Percentiles rank a stretch among this genome's conserved stretches.
Conservation (phyloP, 2,113 vertebrate species). For the Micronycteris hirsuta region DNA sequence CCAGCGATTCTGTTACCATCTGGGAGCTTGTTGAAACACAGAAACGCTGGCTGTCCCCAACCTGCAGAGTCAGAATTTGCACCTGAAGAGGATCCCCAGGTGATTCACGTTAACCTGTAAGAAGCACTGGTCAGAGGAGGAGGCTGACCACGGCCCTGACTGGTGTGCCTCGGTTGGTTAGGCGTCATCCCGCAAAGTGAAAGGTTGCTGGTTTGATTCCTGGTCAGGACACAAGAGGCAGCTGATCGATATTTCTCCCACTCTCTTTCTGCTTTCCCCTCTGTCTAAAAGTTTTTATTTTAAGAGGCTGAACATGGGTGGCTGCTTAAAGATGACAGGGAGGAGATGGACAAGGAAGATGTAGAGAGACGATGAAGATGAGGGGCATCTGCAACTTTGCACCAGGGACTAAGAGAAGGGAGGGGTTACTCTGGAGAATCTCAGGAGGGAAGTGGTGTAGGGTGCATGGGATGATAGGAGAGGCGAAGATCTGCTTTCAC, state of each 20-base stretch:
- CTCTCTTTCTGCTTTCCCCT: too few relatives aligned
- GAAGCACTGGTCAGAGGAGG: background rate
- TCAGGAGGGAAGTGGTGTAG: background rate
- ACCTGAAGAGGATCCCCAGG: background rate
- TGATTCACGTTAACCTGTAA: background rate
- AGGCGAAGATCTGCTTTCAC: background rate
- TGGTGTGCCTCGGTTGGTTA: too few relatives aligned
- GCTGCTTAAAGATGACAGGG: background rate
- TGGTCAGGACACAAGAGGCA: too few relatives aligned
- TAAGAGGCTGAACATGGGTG: background rate
- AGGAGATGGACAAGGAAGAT: background rate
- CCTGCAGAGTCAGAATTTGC: background rate
- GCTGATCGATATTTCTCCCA: too few relatives aligned
- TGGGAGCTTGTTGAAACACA: background rate
- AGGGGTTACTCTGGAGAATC: background rate
- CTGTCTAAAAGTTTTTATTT: too few relatives aligned
- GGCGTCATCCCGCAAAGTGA: too few relatives aligned
- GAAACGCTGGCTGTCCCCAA: background rate
- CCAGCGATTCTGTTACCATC: background rate
- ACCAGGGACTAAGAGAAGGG: background rate
- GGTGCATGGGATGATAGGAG: background rate
- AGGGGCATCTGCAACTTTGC: background rate
- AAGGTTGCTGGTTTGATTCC: too few relatives aligned
- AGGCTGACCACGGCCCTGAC: background rate
- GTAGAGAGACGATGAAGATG: rapidly evolving